Percentiles rank a stretch among this genome's conserved stretches.
These are phyloP conservation scores for Lutraria rhynchaena DNA, from an alignment of 1,140 invertebrate genomes.

Conservation along the genomic window DNA sequence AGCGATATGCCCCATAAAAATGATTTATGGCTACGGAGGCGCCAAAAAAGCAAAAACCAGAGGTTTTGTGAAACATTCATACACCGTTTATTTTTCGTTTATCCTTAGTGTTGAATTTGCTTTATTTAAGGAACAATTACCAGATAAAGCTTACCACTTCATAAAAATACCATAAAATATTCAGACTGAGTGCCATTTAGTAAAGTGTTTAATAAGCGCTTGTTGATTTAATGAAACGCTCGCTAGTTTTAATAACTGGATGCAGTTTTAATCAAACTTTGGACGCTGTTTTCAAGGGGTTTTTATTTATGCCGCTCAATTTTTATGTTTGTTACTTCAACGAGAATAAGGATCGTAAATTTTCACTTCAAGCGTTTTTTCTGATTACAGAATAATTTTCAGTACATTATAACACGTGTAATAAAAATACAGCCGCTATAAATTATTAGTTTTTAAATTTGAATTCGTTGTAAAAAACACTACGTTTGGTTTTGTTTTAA, in stretches of 20 bases:
- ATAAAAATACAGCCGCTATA: too few relatives aligned
- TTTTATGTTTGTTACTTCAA: too few relatives aligned
- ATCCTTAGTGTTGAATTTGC: slow-evolving; percentile 7
- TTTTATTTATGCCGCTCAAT: too few relatives aligned
- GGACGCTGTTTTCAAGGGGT: too few relatives aligned
- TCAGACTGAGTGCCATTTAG: slow-evolving; percentile 7
- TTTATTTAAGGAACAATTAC: slow-evolving; percentile 33
- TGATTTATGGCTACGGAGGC: slow-evolving; percentile 53
- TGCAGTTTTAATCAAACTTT: slow-evolving; percentile 21
- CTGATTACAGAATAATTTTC: too few relatives aligned
- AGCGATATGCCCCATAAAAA: slow-evolving; percentile 62
- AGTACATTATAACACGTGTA: too few relatives aligned
- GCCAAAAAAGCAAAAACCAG: slow-evolving; percentile 57
- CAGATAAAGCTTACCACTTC: slow-evolving; percentile 23
- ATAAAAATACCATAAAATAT: slow-evolving; percentile 31
- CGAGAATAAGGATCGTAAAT: too few relatives aligned
- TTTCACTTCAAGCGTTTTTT: too few relatives aligned
- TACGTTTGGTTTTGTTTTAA: too few relatives aligned
- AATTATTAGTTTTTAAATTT: too few relatives aligned
- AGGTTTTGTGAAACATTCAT: slow-evolving; percentile 30
- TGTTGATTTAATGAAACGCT: slow-evolving; percentile 26
- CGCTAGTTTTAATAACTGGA: background rate
- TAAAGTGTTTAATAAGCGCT: slow-evolving; percentile 13
- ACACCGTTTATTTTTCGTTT: slow-evolving; percentile 51
- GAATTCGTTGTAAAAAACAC: too few relatives aligned